These are phyloP conservation scores for Hirudo medicinalis DNA, from an alignment of 1,140 invertebrate species.

Conservation along the genomic window DNA sequence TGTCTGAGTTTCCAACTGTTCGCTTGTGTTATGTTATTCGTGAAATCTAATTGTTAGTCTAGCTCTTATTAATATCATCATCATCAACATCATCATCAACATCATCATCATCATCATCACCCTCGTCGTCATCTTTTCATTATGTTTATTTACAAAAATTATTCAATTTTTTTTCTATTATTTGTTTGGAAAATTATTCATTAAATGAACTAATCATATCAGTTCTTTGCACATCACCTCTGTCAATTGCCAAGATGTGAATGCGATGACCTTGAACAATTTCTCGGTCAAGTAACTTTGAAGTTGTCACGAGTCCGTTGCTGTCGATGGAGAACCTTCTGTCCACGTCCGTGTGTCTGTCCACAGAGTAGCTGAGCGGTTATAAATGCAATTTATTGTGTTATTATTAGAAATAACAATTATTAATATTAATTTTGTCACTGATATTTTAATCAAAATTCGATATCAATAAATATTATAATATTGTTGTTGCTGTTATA, in stretches of 20 bases:
- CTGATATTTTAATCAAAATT: too few species aligned
- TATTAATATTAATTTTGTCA: too few species aligned
- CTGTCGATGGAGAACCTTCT: constrained; percentile 15
- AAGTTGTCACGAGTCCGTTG: constrained; percentile 19
- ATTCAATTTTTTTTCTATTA: too few species aligned
- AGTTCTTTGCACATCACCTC: constrained; percentile 26
- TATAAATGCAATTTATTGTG: too few species aligned
- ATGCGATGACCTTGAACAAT: not conserved
- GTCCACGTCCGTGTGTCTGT: constrained; percentile 17
- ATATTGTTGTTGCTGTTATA: too few species aligned
- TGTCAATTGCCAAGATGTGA: constrained; percentile 22
- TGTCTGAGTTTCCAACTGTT: not conserved
- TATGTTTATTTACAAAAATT: not conserved
- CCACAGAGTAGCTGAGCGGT: constrained; percentile 19
- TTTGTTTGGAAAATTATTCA: too few species aligned
- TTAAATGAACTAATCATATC: not conserved
- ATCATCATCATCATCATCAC: not conserved
- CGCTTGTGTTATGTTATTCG: too few species aligned
- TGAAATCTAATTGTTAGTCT: too few species aligned
- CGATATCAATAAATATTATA: too few species aligned
- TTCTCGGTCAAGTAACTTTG: constrained; percentile 19
- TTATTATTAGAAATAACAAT: too few species aligned
- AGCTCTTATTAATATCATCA: too few species aligned
- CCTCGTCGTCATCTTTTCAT: not conserved
- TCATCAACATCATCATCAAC: too few species aligned